Evolutionary conservation across 1,140 invertebrate genomes (phyloP), one percentile per base, ranked within the genome.

Genomic region (Zelostemma sp.): DNA sequence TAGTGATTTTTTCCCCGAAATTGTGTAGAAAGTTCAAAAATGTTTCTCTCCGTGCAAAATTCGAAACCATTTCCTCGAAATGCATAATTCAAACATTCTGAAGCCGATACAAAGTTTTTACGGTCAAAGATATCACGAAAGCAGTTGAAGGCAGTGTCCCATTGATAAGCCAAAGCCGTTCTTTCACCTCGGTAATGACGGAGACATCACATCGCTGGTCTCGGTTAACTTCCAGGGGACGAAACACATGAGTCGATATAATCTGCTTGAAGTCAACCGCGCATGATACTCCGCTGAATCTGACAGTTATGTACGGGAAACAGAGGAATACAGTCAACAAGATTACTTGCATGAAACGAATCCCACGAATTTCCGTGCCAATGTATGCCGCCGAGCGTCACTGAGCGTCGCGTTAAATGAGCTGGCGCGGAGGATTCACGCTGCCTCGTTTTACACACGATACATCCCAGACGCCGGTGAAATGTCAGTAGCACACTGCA

Each of bases 311-410:
- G 61, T 62, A 63, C 63, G 64, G 65, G 43, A 49, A 45, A 35
- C 51, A 45, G 61, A 55, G 61, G 21, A 73, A 68, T 65, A 65
- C 66, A 61, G 70, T 73, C 61, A 68, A 73, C 65, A 54, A 66
- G 62, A 73, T 73, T 69, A 73, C 71, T 69, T 64, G 58, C 35
- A 69, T 57, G 71, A 69, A 73, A 68, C 71, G 68, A 73, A 73
- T 69, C 61, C 71, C 57, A 66, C 54, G 63, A 67, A 69, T 68
- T 66, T 62, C 51, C 43, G 61, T 62, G 62, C 31, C 61, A 71
- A 71, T 71, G 54, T 62, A 58, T 54, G 58, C 58, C 46, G 54
- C 47, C 53, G 33, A 18, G 17, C 62, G 45, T 66, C 68, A 59
- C n/a, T 49, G 58, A 59, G 51, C 48, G 49, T 46, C 49, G 54